phyloP scores from a whole-genome alignment of 2,113 vertebrate genomes.

The Machaerirhynchus nigripectus region DNA sequence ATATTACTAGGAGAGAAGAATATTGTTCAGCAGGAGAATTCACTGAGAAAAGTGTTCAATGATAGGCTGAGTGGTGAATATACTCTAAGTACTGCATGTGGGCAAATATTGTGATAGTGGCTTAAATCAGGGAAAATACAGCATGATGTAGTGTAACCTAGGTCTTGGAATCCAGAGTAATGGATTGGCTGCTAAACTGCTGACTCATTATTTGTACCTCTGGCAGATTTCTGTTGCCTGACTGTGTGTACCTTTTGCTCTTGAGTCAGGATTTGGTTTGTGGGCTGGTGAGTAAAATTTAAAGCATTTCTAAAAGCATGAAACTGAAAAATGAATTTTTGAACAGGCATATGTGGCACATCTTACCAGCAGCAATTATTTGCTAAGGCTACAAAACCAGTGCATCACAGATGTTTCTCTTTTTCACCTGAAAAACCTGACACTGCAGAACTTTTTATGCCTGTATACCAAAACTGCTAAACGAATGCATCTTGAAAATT shows the following conservation, averaged over 20 bases:
- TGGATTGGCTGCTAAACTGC: not conserved
- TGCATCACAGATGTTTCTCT: not conserved
- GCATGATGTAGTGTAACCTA: not conserved
- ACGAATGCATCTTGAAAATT: not conserved
- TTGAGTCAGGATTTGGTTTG: not conserved
- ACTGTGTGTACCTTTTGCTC: not conserved
- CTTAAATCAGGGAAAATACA: not conserved
- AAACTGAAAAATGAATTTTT: slow-evolving; percentile 23
- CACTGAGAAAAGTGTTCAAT: not conserved
- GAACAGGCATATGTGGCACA: not conserved
- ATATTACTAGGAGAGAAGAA: not conserved
- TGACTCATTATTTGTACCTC: slow-evolving; percentile 28
- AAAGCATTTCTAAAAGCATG: not conserved
- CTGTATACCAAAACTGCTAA: not conserved
- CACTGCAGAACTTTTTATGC: not conserved
- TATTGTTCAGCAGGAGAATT: not conserved
- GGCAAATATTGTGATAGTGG: not conserved
- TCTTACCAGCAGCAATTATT: not conserved
- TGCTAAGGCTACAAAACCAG: not conserved
- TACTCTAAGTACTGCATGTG: not conserved
- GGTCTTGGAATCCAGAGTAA: not conserved
- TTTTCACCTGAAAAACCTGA: not conserved
- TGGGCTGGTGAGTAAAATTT: slow-evolving; percentile 15
- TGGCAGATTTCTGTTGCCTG: slow-evolving; percentile 19
- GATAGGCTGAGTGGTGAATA: not conserved